Conservation (phyloP, 2,113 vertebrate genomes). For the Agapornis roseicollis region DNA sequence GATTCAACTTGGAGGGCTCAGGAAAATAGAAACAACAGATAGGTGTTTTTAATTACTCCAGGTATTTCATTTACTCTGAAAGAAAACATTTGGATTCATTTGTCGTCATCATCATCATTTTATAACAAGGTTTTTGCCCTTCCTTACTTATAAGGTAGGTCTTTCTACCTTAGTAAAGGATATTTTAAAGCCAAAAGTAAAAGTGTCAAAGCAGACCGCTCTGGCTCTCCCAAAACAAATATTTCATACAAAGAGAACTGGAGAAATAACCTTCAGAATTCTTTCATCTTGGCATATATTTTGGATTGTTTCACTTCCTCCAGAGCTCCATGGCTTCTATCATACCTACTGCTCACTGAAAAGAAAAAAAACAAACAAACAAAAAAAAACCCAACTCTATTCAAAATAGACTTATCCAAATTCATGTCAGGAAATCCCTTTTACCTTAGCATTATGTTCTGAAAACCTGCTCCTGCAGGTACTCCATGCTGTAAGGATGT, state of each 20-base stretch:
- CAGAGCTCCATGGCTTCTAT: not conserved
- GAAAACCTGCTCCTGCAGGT: not conserved
- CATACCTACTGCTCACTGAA: not conserved
- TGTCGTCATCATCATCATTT: not conserved
- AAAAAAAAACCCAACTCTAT: not conserved
- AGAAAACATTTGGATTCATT: not conserved
- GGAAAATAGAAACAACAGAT: not conserved
- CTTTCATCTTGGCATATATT: not conserved
- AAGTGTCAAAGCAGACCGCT: not conserved
- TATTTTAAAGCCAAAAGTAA: not conserved
- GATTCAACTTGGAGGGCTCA: not conserved
- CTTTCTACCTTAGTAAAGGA: not conserved
- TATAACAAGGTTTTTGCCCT: not conserved
- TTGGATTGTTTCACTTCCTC: not conserved
- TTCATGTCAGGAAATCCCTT: not conserved
- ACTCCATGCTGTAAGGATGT: no score
- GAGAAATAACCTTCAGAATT: not conserved
- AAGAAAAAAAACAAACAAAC: no score
- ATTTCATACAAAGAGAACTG: not conserved
- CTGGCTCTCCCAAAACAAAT: not conserved
- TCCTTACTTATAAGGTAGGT: not conserved
- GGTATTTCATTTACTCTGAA: not conserved
- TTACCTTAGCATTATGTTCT: not conserved
- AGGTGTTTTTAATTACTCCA: not conserved
- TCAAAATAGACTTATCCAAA: not conserved